Evolutionary conservation across 1,140 invertebrate species (phyloP), one percentile per base, ranked within the genome.

Genomic region (Pseudoatta argentina): DNA sequence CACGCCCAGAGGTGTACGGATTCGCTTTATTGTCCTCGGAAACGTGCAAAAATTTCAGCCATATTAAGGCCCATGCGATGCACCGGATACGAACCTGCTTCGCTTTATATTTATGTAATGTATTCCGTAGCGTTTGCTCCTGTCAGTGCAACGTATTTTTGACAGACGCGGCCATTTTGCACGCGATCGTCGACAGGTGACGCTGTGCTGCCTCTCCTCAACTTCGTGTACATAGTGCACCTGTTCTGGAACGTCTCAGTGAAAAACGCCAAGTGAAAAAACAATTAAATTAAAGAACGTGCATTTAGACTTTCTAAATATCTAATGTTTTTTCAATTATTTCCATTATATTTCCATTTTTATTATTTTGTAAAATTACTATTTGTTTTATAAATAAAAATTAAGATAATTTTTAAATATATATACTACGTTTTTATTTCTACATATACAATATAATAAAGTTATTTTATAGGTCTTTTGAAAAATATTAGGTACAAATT

Each of bases 141-240:
- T 88, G 66, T 87, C 83, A 91, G 64, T 86, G 87, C 67, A 88
- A 91, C 76, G 89, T 86, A 85, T 83, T 77, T 93, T 93, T 93
- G 93, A 93, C 92, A 93, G 92, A 59, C 76, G 89, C 86, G 64
- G 89, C 92, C 92, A 91, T 85, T n/a, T 86, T 75, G 53, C 78
- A 55, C 39, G 14, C 7, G 10, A 24, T 4, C 51, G n/a, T 55
- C 55, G 67, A 10, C 53, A 89, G 87, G 34, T 72, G 78, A 39
- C 78, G 61, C 51, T 55, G 8, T 44, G 39, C 10, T 44, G 10
- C 16, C 34, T 0, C 10, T 66, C 12, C n/a, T 51, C 34, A 6
- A 24, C 8, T 39, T 10, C 61, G 64, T 61, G 61, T 85, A 61
- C 16, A 85, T 5, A 10, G 44, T 48, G 24, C 44, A 76, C 12